These are phyloP conservation scores for Drosophila gaucha DNA, from an alignment of 2,888 invertebrate species.

Conservation along the genomic window DNA sequence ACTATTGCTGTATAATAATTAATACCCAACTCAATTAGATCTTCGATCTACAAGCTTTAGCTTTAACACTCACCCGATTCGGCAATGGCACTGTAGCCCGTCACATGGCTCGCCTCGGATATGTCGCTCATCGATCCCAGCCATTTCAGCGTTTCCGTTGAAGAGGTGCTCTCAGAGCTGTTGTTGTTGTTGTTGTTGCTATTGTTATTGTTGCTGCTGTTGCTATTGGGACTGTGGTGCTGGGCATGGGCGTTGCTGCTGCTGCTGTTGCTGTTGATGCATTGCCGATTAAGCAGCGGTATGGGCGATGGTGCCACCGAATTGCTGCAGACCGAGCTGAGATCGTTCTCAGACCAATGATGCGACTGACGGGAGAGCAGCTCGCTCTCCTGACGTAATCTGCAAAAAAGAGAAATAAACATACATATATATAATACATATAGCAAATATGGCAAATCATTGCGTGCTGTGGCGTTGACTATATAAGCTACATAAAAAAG, in stretches of 20 bases:
- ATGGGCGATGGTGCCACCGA: conserved; percentile 80
- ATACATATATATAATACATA: background rate
- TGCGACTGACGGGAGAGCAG: conserved; percentile 84
- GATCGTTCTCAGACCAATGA: conserved; percentile 85
- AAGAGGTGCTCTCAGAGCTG: conserved; percentile 85
- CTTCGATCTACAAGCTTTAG: background rate
- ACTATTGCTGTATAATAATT: background rate
- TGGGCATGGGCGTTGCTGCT: conserved; percentile 24
- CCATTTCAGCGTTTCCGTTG: conserved; percentile 92
- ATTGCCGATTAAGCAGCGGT: conserved; percentile 65
- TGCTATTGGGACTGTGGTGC: conserved; percentile 50
- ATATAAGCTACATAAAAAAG: conserved; percentile 28
- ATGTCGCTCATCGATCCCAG: conserved; percentile 91
- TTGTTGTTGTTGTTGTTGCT: conserved; percentile 74
- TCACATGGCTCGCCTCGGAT: conserved; percentile 87
- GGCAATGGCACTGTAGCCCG: conserved; percentile 85
- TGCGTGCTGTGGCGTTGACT: conserved; percentile 63
- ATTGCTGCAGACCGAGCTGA: conserved; percentile 82
- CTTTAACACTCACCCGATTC: conserved; percentile 83
- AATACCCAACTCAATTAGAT: background rate
- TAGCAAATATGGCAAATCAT: conserved; percentile 61
- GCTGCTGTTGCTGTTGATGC: conserved; percentile 44
- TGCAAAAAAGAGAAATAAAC: conserved; percentile 33
- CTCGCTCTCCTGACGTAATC: conserved; percentile 85
- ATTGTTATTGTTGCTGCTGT: conserved; percentile 35